Conservation (phyloP, 2,888 invertebrate genomes). For the Epinotia ramella region DNA sequence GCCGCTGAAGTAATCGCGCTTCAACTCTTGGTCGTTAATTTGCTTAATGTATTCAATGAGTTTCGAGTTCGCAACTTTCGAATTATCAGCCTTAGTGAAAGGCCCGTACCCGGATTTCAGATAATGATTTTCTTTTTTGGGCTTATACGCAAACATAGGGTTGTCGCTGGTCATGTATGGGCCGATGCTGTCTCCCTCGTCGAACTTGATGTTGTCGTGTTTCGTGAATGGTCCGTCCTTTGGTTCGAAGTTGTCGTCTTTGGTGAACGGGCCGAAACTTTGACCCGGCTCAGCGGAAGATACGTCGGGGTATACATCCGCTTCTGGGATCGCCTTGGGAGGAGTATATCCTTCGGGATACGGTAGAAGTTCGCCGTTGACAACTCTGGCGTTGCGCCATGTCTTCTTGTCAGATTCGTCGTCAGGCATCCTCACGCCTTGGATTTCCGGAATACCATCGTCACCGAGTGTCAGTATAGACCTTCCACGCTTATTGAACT, state of each 20-base stretch:
- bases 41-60: conserved; percentile 88
- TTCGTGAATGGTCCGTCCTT: conserved; percentile 86
- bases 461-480: conserved; percentile 87
- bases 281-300: conserved; percentile 66
- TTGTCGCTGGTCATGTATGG: conserved; percentile 72
- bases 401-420: conserved; percentile 92
- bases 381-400: conserved; percentile 95
- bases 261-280: conserved; percentile 86
- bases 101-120: conserved; percentile 84
- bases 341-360: conserved; percentile 89
- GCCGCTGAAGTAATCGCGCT: conserved; percentile 86
- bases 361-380: conserved; percentile 92
- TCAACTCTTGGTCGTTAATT: conserved; percentile 87
- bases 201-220: conserved; percentile 83
- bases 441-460: conserved; percentile 92
- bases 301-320: conserved; percentile 82
- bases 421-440: conserved; percentile 93
- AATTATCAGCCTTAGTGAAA: conserved; percentile 87
- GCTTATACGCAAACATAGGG: conserved; percentile 70
- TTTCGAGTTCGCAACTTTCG: conserved; percentile 84
- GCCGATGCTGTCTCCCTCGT: conserved; percentile 67
- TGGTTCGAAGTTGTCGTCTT: conserved; percentile 85
- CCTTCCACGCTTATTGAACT: conserved; percentile 85
- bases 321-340: conserved; percentile 86
- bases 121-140: conserved; percentile 76